A percentile compares a stretch with the other conserved stretches of the same genome.
phyloP scores from a whole-genome alignment of 2,113 vertebrate species.

The Maccullochella peelii region DNA sequence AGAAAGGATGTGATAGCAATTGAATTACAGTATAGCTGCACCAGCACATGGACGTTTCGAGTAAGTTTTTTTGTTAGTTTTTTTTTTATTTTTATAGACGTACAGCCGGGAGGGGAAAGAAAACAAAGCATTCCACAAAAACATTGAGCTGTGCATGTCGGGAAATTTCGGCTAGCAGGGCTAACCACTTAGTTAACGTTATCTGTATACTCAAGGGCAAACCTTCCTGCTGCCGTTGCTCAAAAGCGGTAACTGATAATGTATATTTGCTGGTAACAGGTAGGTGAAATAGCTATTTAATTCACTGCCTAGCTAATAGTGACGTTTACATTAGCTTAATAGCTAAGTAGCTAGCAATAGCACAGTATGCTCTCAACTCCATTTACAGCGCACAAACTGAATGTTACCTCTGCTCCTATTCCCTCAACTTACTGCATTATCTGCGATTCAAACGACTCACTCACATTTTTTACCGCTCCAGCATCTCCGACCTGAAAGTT shows the following conservation, averaged over 20 bases:
- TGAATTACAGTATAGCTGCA: not conserved
- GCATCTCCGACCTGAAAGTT: slow-evolving; percentile 80
- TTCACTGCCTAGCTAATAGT: not conserved
- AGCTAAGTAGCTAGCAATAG: slow-evolving; percentile 54
- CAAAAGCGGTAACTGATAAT: fast-evolving
- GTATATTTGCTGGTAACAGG: not conserved
- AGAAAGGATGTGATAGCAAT: not conserved
- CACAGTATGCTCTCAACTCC: no score
- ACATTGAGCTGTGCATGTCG: not conserved
- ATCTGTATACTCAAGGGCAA: not conserved
- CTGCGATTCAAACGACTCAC: slow-evolving; percentile 24
- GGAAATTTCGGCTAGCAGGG: not conserved
- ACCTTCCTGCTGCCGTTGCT: not conserved
- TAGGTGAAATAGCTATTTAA: not conserved
- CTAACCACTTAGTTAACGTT: slow-evolving; percentile 20
- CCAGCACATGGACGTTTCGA: not conserved
- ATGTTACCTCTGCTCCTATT: not conserved
- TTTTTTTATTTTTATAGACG: no score
- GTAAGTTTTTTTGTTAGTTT: no score
- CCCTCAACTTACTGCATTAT: no score
- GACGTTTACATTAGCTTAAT: not conserved
- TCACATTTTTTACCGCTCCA: slow-evolving; percentile 75
- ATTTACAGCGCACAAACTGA: not conserved
- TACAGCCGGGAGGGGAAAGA: not conserved
- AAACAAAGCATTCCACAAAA: not conserved